Base-by-base conservation (phyloP, 2,888 invertebrate species). In the Rhyacophila evoluta region DNA sequence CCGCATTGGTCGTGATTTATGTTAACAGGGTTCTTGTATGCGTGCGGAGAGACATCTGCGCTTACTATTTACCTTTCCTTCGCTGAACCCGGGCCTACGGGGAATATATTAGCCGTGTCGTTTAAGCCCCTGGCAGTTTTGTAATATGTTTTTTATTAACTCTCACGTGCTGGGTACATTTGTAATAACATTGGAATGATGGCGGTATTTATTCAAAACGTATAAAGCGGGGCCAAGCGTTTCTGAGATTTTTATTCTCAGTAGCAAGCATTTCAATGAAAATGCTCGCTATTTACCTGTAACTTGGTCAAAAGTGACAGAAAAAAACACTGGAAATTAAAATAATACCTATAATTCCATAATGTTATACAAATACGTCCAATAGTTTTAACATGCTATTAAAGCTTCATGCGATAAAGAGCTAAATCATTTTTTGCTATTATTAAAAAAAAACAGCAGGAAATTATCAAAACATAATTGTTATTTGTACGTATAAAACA, bases 11-110 rank as follows among this genome's bases (percentile, higher is more conserved):
- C 37, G 71, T 77, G 77, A 77, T 77, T 77, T 77, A 77, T 72
- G 77, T 67, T 77, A 77, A 77, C 77, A 72, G 36, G 72, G 69
- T 41, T 77, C 77, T 72, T 72, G 12, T 72, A 72, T 72, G 72
- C 72, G 72, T 72, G 27, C 27, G 28, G 19, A 71, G 71, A 71
- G 33, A 71, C 71, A 71, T 71, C 29, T 36, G 71, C 36, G 33
- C 25, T 19, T 11, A 12, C 36, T 71, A 36, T 71, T 71, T 71
- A 36, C 33, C 69, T 28, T 69, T 15, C 69, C 69, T 28, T 69
- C 4, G 3, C 69, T 69, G 28, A 69, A 69, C 69, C 69, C 29
- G 12, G 12, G 69, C 69, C 71, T 36, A 36, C 71, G 12, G 36
- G 36, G 36, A 71, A 71, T 36, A 36, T 36, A 71, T 71, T 71